These are phyloP conservation scores for Burhinus bistriatus DNA, from an alignment of 2,113 vertebrate species.

Conservation along the genomic window DNA sequence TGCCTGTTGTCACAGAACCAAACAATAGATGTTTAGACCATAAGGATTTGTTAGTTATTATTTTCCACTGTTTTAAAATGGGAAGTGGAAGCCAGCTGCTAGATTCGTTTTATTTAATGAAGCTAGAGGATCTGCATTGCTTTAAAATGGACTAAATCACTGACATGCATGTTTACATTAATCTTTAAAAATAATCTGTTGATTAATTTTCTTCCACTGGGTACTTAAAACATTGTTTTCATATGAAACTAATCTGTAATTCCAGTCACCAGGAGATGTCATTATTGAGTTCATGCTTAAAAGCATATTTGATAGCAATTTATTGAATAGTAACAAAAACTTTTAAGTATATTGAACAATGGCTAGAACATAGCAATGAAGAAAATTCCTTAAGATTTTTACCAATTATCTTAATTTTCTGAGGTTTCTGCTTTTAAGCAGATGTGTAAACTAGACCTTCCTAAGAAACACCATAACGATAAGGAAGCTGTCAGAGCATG, in stretches of 20 bases:
- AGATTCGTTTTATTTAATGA: not conserved
- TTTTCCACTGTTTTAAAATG: not conserved
- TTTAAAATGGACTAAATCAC: not conserved
- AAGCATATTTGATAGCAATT: rapidly evolving
- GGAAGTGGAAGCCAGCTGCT: not conserved
- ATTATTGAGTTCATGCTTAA: not conserved
- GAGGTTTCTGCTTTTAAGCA: not conserved
- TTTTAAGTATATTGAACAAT: not conserved
- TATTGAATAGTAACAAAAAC: not conserved
- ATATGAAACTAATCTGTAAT: not conserved
- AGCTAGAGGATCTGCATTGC: not conserved
- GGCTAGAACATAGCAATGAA: not conserved
- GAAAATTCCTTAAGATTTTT: not conserved
- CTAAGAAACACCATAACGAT: not conserved
- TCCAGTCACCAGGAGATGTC: not conserved
- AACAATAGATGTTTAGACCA: not conserved
- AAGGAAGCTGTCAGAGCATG: not conserved
- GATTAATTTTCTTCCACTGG: not conserved
- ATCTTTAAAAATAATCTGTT: not conserved
- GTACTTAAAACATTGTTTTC: not conserved
- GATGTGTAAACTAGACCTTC: not conserved
- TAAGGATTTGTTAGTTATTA: not conserved
- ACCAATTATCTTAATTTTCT: not conserved
- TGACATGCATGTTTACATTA: not conserved
- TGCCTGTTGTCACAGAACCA: not conserved